These are phyloP conservation scores for Todus mexicanus DNA, from an alignment of 2,797 vertebrate species.

Conservation along the genomic window DNA sequence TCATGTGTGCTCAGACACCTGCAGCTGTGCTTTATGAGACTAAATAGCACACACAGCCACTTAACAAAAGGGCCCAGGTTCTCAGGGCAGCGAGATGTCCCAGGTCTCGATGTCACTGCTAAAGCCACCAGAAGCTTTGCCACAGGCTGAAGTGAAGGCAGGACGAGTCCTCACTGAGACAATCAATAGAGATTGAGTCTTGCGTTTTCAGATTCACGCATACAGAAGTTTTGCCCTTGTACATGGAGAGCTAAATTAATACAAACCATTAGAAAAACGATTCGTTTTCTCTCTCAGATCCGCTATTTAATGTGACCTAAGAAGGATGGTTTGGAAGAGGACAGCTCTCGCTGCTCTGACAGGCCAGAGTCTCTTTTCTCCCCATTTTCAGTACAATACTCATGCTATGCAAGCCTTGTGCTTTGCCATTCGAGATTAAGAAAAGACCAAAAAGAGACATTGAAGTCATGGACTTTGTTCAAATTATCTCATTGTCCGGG, in stretches of 20 bases:
- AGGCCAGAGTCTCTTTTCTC: background rate
- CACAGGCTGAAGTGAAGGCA: background rate
- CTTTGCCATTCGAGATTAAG: background rate
- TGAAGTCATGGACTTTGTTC: conserved; percentile 18
- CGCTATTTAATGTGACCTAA: background rate
- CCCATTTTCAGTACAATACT: background rate
- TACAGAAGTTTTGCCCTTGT: background rate
- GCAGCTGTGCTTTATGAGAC: background rate
- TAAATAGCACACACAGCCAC: background rate
- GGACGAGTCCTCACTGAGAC: background rate
- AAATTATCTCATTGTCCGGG: conserved; percentile 33
- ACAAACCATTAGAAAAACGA: background rate
- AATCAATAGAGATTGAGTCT: background rate
- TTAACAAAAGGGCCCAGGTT: fast-evolving
- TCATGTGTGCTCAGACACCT: background rate
- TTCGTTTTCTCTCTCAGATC: background rate
- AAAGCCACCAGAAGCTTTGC: background rate
- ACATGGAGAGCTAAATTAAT: background rate
- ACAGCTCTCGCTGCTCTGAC: background rate
- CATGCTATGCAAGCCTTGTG: background rate
- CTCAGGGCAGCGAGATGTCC: background rate
- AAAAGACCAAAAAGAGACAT: background rate
- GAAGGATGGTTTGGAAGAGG: background rate
- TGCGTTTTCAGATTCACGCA: background rate
- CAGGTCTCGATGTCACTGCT: background rate